Percentiles rank a stretch among this genome's conserved stretches.
Evolutionary conservation across 2,113 vertebrate genomes (phyloP).

Genomic region (Lophius piscatorius): DNA sequence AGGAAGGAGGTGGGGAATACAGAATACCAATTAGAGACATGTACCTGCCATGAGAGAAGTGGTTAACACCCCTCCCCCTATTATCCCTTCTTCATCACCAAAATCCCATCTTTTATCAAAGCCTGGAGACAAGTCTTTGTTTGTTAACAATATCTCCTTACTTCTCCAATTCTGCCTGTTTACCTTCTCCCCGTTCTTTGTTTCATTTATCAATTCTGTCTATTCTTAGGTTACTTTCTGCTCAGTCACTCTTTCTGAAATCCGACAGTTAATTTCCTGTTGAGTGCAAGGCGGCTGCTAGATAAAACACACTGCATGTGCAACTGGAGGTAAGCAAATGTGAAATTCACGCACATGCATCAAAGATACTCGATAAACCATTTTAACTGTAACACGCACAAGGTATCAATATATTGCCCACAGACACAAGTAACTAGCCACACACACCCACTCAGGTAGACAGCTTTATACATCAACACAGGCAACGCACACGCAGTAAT

Average conservation of each 20-base stretch:
- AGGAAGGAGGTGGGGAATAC: background rate
- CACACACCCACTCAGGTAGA: constrained; percentile 20
- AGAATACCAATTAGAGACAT: constrained; percentile 68
- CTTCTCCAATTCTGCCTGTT: background rate
- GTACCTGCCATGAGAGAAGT: constrained; percentile 68
- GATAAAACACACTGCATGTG: background rate
- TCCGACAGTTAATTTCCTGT: constrained; percentile 62
- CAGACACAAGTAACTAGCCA: constrained; percentile 12
- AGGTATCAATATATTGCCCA: constrained; percentile 10
- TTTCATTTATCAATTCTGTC: constrained; percentile 26
- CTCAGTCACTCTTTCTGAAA: constrained; percentile 44
- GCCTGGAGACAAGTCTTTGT: constrained; percentile 5
- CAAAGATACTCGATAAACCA: constrained; percentile 1
- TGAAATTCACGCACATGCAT: background rate
- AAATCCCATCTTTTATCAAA: constrained; percentile 17
- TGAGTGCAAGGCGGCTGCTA: background rate
- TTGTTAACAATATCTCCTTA: constrained; percentile 16
- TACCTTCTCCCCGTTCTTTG: constrained; percentile 11
- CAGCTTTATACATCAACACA: constrained; percentile 40
- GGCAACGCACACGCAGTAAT: constrained; percentile 14
- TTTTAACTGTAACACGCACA: background rate
- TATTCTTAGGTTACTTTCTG: constrained; percentile 13
- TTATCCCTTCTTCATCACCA: constrained; percentile 38
- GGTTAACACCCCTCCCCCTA: constrained; percentile 22
- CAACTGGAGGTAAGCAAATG: background rate